Base-by-base conservation (phyloP, 2,113 vertebrate genomes). In the Anguilla rostrata region DNA sequence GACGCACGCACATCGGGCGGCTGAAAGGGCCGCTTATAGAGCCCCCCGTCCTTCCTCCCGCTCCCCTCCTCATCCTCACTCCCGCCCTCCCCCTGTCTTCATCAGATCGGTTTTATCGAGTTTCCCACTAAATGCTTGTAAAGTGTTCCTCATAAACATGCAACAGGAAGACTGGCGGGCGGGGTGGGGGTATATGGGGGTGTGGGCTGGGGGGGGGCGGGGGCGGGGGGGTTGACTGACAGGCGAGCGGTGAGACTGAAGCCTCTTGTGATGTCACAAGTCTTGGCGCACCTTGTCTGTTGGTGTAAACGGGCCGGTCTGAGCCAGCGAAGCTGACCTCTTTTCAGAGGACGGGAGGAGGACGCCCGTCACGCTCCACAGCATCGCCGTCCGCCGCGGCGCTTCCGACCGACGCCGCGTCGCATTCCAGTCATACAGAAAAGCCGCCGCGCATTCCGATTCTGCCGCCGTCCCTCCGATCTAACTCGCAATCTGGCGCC, bases 81-180 rank as follows among this genome's bases (percentile, higher is more conserved):
- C 53, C 88, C 84, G 87, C 86, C 86, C 82, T 89, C 60, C 86
- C 83, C 90, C 34, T 86, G 87, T 94, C 92, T 92, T 91, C 90
- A 94, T 94, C 92, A 87, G 71, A 95, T 94, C 92, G 92, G 92
- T 94, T 94, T 90, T 93, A 93, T 92, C 93, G 12, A 92, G 94
- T 94, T 94, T 94, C 93, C 88, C 88, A 89, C 92, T 91, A 94
- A 94, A 94, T 91, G 90, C 91, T 92, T 92, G 88, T 94, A 95
- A 94, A 92, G 91, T 92, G 94, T 94, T 94, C 92, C 90, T 89
- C 87, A 60, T 89, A 88, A 93, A 91, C 83, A 86, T 82, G 89
- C 90, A 89, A 90, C 71, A 83, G 88, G 34, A 79, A 92, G 91
- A 92, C 88, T 91, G 87, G 80, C 84, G 14, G 43, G 43, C 4